Evolutionary conservation across 2,113 vertebrate genomes (phyloP), one percentile per base, ranked within the genome.

Genomic region (Lophochroa leadbeateri): DNA sequence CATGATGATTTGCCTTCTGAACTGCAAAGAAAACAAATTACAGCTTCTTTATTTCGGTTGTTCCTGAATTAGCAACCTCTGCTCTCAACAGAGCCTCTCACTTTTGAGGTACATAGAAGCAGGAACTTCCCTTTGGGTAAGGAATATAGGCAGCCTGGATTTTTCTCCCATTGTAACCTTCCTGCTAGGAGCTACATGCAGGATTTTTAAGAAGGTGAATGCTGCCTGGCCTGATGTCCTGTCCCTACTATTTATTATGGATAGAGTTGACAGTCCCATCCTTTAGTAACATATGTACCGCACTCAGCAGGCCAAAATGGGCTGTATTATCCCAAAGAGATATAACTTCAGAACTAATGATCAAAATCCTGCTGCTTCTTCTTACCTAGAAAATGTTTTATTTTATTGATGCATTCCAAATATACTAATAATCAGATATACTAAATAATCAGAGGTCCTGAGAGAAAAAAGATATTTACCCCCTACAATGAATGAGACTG

Each of bases 141-240:
- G 19, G 16, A n/a, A 33, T 82, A 20, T 1, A 31, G 37, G 14
- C 4, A 39, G 7, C 33, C 4, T 61, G 69, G 43, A 24, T 20
- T 67, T 57, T 67, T 60, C 11, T 7, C 47, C 27, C 10, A 2
- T 7, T 64, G 28, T 6, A 47, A 9, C 9, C 24, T 47, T 8
- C 7, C 44, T 72, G 29, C 25, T 31, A 5, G 50, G 41, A 78
- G 33, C 12, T 15, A 4, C 25, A 4, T 1, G 11, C 0, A 6
- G 29, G 6, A 31, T 27, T 81, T 86, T 86, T 35, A 23, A 53
- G 41, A 39, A 44, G 37, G 23, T 27, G 53, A 15, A 53, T 35
- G 13, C 28, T 95, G 57, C 31, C 37, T 82, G 50, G 80, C 9
- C 50, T 94, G 63, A 15, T 31, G 27, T 28, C 31, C n/a, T 70